Conservation (phyloP, 2,113 vertebrate species). For the Muscicapa adusta region DNA sequence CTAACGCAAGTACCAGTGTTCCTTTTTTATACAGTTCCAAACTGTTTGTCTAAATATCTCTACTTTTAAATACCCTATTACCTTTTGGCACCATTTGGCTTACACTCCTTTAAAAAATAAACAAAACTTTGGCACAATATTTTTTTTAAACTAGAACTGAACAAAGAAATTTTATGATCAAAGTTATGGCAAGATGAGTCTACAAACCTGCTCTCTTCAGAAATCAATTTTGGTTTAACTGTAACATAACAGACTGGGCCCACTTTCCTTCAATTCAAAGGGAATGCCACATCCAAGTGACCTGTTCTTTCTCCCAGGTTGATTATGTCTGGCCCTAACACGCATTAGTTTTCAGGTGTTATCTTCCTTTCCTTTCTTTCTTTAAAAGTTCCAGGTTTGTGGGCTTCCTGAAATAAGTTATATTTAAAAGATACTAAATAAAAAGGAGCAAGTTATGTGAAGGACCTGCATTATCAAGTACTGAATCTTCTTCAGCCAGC, state of each 20-base stretch:
- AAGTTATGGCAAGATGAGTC: constrained; percentile 54
- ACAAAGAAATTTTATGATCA: constrained; percentile 41
- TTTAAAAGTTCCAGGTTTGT: not conserved
- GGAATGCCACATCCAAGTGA: not conserved
- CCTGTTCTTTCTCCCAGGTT: not conserved
- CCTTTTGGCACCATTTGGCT: constrained; percentile 74
- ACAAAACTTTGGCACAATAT: constrained; percentile 73
- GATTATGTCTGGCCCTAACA: not conserved
- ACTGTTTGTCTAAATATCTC: constrained; percentile 68
- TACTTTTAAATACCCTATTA: constrained; percentile 66
- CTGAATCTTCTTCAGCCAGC: not conserved
- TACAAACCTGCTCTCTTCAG: constrained; percentile 30
- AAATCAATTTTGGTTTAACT: constrained; percentile 55
- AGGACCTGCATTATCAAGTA: not conserved
- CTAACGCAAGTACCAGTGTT: constrained; percentile 51
- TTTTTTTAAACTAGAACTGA: constrained; percentile 50
- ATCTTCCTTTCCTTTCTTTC: not conserved
- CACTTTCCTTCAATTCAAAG: not conserved
- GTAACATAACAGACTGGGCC: constrained; percentile 26
- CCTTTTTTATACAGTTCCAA: constrained; percentile 72
- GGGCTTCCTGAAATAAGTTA: constrained; percentile 32
- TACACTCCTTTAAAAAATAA: constrained; percentile 58
- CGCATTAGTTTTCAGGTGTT: not conserved
- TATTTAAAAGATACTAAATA: constrained; percentile 26
- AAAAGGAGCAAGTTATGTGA: constrained; percentile 21